A percentile compares a stretch with the other conserved stretches of the same genome.
These are phyloP conservation scores for Cisticola juncidis DNA, from an alignment of 2,113 vertebrate genomes.

Conservation along the genomic window DNA sequence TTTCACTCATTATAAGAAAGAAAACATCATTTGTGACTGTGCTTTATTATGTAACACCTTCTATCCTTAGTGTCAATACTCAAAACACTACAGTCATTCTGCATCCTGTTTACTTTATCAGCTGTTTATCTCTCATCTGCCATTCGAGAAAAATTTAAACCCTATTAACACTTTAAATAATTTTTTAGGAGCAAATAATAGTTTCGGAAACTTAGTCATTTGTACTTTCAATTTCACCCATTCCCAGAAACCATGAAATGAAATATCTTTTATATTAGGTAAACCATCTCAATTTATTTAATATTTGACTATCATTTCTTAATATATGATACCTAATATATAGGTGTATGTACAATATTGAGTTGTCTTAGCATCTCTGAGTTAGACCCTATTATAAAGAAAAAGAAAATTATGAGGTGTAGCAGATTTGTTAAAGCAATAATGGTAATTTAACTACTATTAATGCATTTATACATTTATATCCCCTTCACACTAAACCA, in stretches of 20 bases:
- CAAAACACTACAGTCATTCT: conserved; percentile 41
- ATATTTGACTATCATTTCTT: background rate
- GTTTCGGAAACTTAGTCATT: background rate
- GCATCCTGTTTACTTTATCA: conserved; percentile 63
- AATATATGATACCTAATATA: background rate
- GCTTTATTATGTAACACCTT: conserved; percentile 68
- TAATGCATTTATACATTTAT: background rate
- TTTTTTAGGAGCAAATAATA: background rate
- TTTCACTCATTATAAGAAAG: conserved; percentile 53
- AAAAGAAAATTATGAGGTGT: background rate
- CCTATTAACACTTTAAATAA: background rate
- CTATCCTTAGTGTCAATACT: conserved; percentile 60
- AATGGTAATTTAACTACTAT: background rate
- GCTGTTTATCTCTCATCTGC: conserved; percentile 54
- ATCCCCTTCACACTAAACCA: background rate
- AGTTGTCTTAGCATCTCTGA: background rate
- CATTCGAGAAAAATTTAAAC: background rate
- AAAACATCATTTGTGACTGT: conserved; percentile 42
- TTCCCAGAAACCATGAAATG: background rate
- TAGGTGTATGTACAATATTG: background rate
- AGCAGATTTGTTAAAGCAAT: background rate
- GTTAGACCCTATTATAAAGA: background rate
- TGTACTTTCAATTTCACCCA: background rate
- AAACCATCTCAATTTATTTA: background rate
- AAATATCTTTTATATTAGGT: background rate